A percentile compares a stretch with the other conserved stretches of the same genome.
These are phyloP conservation scores for Lasaia peninsularis DNA, from an alignment of 1,140 invertebrate species.

Conservation along the genomic window DNA sequence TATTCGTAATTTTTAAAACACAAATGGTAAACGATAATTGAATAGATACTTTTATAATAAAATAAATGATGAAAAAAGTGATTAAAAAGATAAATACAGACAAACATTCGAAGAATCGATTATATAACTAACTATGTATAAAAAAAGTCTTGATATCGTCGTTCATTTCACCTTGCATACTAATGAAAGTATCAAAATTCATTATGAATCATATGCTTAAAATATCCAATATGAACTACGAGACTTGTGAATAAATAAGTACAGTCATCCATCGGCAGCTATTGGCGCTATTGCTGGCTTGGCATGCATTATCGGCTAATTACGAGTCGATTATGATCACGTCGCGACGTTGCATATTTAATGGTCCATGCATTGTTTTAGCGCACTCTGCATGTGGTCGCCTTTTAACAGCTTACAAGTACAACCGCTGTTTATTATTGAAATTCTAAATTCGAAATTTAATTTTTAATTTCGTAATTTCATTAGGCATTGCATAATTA, in stretches of 20 bases:
- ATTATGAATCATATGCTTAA: constrained; percentile 2
- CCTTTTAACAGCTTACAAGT: constrained; percentile 26
- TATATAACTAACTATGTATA: no score
- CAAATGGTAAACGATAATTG: no score
- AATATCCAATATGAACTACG: constrained; percentile 15
- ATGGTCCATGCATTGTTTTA: constrained; percentile 46
- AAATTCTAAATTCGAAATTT: constrained; percentile 1
- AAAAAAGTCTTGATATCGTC: neutral
- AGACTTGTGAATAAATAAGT: constrained; percentile 19
- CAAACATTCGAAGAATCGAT: no score
- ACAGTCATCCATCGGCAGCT: constrained; percentile 16
- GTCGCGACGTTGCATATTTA: constrained; percentile 61
- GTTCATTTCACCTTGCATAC: neutral
- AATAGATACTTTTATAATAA: no score
- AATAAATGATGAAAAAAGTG: no score
- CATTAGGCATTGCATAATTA: no score
- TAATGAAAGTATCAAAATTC: neutral
- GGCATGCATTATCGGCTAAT: constrained; percentile 57
- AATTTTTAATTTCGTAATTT: neutral
- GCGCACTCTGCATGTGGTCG: constrained; percentile 31
- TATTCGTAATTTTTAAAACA: no score
- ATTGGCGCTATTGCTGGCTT: constrained; percentile 19
- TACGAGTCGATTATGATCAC: constrained; percentile 60
- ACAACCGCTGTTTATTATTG: neutral
- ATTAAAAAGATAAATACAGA: no score